Conservation (phyloP, 37 sponge, comb jelly and placozoan genomes). For the Cliona cf. orientalis region DNA sequence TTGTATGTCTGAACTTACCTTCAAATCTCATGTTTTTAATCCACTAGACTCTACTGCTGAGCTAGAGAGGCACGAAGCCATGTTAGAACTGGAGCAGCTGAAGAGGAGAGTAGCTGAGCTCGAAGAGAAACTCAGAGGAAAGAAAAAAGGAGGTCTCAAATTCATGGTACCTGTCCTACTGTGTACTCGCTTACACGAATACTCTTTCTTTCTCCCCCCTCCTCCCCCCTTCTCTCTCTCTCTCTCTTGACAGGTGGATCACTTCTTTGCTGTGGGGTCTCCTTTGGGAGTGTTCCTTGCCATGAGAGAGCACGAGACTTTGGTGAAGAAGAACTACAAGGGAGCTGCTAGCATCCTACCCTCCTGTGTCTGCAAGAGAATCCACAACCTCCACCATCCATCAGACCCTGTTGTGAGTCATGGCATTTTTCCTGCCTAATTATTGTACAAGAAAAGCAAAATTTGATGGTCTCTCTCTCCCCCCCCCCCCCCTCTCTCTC, state of each 20-base stretch:
- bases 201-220: neutral
- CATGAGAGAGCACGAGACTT: slow-evolving; percentile 71
- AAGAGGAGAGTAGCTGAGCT: slow-evolving; percentile 51
- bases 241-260: slow-evolving; percentile 68
- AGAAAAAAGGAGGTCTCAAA: neutral
- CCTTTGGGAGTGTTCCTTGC: slow-evolving; percentile 82
- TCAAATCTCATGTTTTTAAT: no score
- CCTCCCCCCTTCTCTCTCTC: neutral
- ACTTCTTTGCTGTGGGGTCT: slow-evolving; percentile 91
- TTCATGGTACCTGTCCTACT: slow-evolving; percentile 3
- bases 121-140: slow-evolving; percentile 62
- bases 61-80: no score
- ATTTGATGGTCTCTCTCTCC: neutral
- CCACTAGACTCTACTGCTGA: no score
- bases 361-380: slow-evolving; percentile 75
- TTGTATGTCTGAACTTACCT: no score
- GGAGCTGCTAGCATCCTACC: slow-evolving; percentile 68
- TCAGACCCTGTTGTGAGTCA: slow-evolving; percentile 87
- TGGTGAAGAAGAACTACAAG: slow-evolving; percentile 47
- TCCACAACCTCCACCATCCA: slow-evolving; percentile 91
- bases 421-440: neutral
- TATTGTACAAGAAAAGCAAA: neutral
- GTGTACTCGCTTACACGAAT: neutral
- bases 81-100: slow-evolving; percentile 53
- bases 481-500: neutral